These are phyloP conservation scores for Sarcophaga variegata DNA, from an alignment of 2,888 invertebrate genomes.

Conservation along the genomic window DNA sequence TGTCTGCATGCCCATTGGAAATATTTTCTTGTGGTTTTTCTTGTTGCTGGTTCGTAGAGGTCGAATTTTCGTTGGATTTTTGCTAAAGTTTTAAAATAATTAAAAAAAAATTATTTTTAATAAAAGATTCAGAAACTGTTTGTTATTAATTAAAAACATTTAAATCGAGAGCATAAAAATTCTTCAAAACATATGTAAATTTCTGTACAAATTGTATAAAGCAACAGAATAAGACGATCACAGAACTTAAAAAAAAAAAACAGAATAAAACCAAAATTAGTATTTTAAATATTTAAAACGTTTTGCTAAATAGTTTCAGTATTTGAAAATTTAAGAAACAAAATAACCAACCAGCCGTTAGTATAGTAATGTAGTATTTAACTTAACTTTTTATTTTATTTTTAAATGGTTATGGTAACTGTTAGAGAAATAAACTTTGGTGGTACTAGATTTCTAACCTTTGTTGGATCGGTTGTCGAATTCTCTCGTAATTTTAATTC, in stretches of 20 bases:
- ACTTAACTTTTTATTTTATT: too few species aligned
- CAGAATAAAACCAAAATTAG: not conserved
- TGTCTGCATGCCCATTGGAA: slow-evolving; percentile 79
- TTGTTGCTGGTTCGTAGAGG: slow-evolving; percentile 74
- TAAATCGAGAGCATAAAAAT: slow-evolving; percentile 31
- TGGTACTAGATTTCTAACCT: slow-evolving; percentile 79
- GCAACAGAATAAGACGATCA: slow-evolving; percentile 39
- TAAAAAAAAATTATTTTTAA: too few species aligned
- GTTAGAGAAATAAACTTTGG: not conserved
- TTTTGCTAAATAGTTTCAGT: too few species aligned
- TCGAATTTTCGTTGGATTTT: slow-evolving; percentile 80
- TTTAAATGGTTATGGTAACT: not conserved
- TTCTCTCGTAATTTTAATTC: slow-evolving; percentile 81
- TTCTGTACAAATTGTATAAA: not conserved
- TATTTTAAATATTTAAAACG: not conserved
- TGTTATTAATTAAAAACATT: not conserved
- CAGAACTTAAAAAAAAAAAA: slow-evolving; percentile 32
- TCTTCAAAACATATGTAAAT: slow-evolving; percentile 11
- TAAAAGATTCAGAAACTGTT: too few species aligned
- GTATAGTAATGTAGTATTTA: not conserved
- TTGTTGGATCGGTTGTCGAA: slow-evolving; percentile 79
- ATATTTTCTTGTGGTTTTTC: slow-evolving; percentile 74
- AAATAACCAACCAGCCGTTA: not conserved
- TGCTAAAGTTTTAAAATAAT: slow-evolving; percentile 55
- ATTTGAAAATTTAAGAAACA: not conserved